Conservation (phyloP, 2,797 vertebrate species). For the Sebastolobus alascanus region DNA sequence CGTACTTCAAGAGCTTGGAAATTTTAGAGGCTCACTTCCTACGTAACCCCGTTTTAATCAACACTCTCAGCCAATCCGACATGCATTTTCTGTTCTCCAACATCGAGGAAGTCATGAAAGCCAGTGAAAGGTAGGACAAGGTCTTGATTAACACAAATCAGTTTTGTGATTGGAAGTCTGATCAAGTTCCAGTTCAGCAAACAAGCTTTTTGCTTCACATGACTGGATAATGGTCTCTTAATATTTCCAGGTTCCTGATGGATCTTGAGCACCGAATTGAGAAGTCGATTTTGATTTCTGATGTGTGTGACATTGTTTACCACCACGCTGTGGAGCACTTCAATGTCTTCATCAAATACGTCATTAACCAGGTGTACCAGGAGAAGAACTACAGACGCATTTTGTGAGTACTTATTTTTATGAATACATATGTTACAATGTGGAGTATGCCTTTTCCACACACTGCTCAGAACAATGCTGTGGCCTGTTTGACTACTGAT, state of each 20-base stretch:
- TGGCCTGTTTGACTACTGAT: background rate
- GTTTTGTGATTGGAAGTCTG: background rate
- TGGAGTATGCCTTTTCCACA: background rate
- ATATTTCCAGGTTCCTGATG: conserved; percentile 89
- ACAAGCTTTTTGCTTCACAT: background rate
- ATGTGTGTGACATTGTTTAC: conserved; percentile 95
- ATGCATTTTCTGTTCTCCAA: conserved; percentile 98
- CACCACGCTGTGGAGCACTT: conserved; percentile 90
- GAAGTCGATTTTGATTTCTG: conserved; percentile 92
- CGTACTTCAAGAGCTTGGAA: conserved; percentile 96
- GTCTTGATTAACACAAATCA: background rate
- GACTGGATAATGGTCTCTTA: conserved; percentile 3
- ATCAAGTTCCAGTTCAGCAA: background rate
- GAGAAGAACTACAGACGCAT: conserved; percentile 95
- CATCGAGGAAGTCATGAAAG: conserved; percentile 94
- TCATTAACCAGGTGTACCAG: conserved; percentile 98
- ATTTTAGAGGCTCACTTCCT: conserved; percentile 95
- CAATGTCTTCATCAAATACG: conserved; percentile 93
- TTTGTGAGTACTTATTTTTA: conserved; percentile 87
- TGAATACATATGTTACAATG: background rate
- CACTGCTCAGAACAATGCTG: background rate
- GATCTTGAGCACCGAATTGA: conserved; percentile 95
- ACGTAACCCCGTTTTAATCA: conserved; percentile 88
- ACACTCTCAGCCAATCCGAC: conserved; percentile 92
- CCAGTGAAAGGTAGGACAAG: conserved; percentile 90